Base-by-base conservation (phyloP, 2,797 vertebrate species). In the Sebastolobus alascanus region DNA sequence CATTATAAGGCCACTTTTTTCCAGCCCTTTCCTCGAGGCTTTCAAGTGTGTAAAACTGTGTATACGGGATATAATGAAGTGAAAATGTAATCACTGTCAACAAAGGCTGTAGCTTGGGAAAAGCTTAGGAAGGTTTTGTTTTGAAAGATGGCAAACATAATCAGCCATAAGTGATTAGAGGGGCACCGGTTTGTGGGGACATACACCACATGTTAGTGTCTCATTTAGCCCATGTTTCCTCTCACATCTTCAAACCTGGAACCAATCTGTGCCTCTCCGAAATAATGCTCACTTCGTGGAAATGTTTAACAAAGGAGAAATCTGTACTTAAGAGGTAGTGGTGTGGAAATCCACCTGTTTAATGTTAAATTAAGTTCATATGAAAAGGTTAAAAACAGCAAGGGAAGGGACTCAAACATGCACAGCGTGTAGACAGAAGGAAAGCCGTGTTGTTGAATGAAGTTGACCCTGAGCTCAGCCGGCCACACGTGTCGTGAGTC, bases 401-500 rank as follows among this genome's bases (percentile, higher is more conserved):
- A 2, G 6, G 50, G n/a, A 75, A 31, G 18, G 38, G 79, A 85
- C 65, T 75, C 37, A 27, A 25, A 46, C 58, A 11, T 20, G 29
- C 4, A 0, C 72, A 63, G 76, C 66, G 18, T 16, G 50, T 10
- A 66, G 68, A 56, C 68, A 20, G 27, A 86, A 83, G 87, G 83
- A 85, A 80, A 90, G 82, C 85, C 68, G 58, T 91, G 80, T 80
- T 93, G 84, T 82, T 90, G 90, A 83, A 91, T 90, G 93, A 95
- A 93, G 87, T 83, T 90, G 94, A 96, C 90, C 93, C 91, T 91
- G 90, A 86, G 87, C 83, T 84, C 2, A 14, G 85, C 78, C 61
- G 95, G 92, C 96, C 97, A 97, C 96, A 96, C 94, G 95, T 95
- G 94, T 94, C 85, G 87, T 92, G 83, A 85, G 90, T 94, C 93